Percentiles rank a stretch among this genome's conserved stretches.
Evolutionary conservation across 1,140 invertebrate genomes (phyloP).

Genomic region (Bombus consobrinus): DNA sequence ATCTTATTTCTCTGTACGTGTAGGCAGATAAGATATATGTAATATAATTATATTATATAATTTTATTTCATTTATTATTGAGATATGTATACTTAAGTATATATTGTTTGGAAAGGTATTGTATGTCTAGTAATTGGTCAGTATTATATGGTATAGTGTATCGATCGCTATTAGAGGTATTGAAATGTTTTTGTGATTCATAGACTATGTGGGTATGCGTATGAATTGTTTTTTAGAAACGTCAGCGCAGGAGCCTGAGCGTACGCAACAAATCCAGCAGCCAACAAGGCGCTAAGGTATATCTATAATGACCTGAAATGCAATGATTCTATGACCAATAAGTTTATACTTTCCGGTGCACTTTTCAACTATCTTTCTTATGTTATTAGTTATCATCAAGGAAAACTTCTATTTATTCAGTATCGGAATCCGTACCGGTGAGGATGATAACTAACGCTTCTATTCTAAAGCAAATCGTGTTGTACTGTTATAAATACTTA

Average conservation of each 20-base stretch:
- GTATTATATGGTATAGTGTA: constrained; percentile 14
- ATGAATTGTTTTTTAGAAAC: constrained; percentile 83
- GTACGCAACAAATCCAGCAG: constrained; percentile 84
- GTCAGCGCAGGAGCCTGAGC: constrained; percentile 84
- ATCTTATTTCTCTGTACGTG: constrained; percentile 11
- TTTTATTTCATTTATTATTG: constrained; percentile 15
- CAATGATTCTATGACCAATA: constrained; percentile 60
- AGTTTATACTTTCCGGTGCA: constrained; percentile 57
- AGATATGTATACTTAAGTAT: background rate
- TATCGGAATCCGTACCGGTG: constrained; percentile 54
- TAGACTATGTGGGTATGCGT: constrained; percentile 73
- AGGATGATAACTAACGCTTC: constrained; percentile 49
- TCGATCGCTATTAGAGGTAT: constrained; percentile 50
- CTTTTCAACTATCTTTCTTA: constrained; percentile 58
- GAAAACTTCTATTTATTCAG: constrained; percentile 52
- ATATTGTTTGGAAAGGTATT: background rate
- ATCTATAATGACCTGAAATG: constrained; percentile 66
- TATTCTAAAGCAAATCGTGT: constrained; percentile 32
- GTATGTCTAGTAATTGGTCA: constrained; percentile 9
- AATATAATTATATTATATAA: background rate
- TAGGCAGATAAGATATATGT: background rate
- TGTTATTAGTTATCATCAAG: constrained; percentile 56
- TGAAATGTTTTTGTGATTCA: constrained; percentile 43
- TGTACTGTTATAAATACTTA: constrained; percentile 25
- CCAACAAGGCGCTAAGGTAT: constrained; percentile 85